Evolutionary conservation across 2,888 invertebrate genomes (phyloP).

Genomic region (Phoronis australis): DNA sequence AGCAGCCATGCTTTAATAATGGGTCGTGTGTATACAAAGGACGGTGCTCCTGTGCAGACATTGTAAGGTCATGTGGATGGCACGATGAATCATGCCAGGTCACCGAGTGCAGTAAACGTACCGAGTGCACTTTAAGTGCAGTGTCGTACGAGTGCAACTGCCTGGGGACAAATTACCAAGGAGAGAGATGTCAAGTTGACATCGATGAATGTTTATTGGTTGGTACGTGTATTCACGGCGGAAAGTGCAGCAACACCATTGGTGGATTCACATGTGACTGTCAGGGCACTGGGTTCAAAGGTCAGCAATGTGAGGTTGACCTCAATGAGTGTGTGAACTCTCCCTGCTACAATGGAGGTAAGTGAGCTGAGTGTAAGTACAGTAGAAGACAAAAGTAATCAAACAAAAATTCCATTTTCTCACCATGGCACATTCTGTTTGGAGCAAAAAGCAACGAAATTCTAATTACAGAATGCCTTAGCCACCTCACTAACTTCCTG

Average conservation of each 20-base stretch:
- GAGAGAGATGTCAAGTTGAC: constrained; percentile 23
- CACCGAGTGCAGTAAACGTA: constrained; percentile 18
- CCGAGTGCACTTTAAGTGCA: constrained; percentile 18
- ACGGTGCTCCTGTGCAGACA: constrained; percentile 30
- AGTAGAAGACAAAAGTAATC: too few relatives aligned
- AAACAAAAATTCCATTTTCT: too few relatives aligned
- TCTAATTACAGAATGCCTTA: too few relatives aligned
- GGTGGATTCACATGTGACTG: constrained; percentile 32
- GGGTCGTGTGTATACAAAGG: constrained; percentile 34
- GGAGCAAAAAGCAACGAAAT: too few relatives aligned
- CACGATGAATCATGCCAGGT: constrained; percentile 36
- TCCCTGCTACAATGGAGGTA: constrained; percentile 39
- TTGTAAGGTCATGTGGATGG: constrained; percentile 36
- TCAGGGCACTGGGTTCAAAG: constrained; percentile 30
- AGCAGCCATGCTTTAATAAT: constrained; percentile 31
- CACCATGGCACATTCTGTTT: too few relatives aligned
- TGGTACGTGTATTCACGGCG: constrained; percentile 25
- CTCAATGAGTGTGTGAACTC: constrained; percentile 29
- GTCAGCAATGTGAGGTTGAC: constrained; percentile 24
- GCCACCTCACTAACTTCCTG: too few relatives aligned
- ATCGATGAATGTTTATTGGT: constrained; percentile 24
- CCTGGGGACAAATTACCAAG: constrained; percentile 23
- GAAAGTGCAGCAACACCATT: constrained; percentile 24
- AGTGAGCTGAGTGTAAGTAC: constrained; percentile 3
- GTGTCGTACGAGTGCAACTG: constrained; percentile 31